Percentiles rank a stretch among this genome's conserved stretches.
Evolutionary conservation across 1,140 invertebrate species (phyloP).

Genomic region (Lucilia cuprina): DNA sequence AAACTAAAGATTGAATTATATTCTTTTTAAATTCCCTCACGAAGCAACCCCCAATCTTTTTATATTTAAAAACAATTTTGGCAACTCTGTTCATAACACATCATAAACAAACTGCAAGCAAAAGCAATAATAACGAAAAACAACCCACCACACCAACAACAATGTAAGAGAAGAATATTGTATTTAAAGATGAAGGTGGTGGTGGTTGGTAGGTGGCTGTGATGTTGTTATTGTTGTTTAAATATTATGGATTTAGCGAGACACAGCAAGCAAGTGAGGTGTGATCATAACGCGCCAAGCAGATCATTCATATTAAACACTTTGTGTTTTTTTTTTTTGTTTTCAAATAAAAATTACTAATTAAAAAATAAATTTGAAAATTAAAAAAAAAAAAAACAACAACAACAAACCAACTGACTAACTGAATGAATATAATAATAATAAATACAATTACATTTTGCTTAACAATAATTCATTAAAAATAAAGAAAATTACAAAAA

Average conservation of each 20-base stretch:
- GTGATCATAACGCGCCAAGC: neutral
- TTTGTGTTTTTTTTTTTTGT: neutral
- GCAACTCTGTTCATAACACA: neutral
- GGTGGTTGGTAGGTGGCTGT: no score
- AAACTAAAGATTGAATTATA: no score
- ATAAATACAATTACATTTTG: neutral
- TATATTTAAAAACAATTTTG: no score
- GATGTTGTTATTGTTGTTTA: no score
- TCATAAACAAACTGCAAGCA: neutral
- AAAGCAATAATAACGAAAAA: neutral
- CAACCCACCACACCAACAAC: neutral
- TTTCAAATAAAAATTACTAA: neutral
- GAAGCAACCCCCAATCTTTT: no score
- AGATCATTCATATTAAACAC: neutral
- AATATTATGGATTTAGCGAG: neutral
- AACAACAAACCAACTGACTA: no score
- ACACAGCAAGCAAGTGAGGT: conserved; percentile 1
- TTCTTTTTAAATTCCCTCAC: no score
- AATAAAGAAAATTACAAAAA: neutral
- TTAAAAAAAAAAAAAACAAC: neutral
- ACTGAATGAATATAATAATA: neutral
- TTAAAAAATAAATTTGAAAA: neutral
- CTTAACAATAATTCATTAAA: neutral
- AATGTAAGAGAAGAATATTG: neutral
- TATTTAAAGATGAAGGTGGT: neutral